Conservation (phyloP, 2,797 vertebrate genomes). For the Galago senegalensis region DNA sequence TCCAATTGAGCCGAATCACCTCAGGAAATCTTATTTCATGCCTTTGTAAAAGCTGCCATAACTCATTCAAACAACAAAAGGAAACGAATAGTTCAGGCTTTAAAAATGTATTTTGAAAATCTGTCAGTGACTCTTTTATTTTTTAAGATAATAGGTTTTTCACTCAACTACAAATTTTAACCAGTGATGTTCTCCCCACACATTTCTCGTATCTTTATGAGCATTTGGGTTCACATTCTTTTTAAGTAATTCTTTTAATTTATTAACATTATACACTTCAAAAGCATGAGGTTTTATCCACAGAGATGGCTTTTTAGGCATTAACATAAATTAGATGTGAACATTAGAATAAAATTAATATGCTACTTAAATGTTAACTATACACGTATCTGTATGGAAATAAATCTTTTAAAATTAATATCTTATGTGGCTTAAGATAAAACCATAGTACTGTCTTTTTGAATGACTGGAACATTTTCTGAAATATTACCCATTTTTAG, state of each 20-base stretch:
- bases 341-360: slow-evolving; percentile 80
- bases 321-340: slow-evolving; percentile 79
- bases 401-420: not conserved
- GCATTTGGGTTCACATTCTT: slow-evolving; percentile 57
- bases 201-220: slow-evolving; percentile 77
- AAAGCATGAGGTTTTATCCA: slow-evolving; percentile 75
- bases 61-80: slow-evolving; percentile 79
- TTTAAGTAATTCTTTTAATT: slow-evolving; percentile 78
- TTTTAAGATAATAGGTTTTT: slow-evolving; percentile 80
- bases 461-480: slow-evolving; percentile 4
- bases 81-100: slow-evolving; percentile 82
- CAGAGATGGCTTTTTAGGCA: slow-evolving; percentile 72
- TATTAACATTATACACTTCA: slow-evolving; percentile 71
- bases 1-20: slow-evolving; percentile 64
- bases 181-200: slow-evolving; percentile 57
- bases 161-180: slow-evolving; percentile 74
- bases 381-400: not conserved
- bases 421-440: slow-evolving; percentile 22
- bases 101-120: slow-evolving; percentile 77
- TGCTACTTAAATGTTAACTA: slow-evolving; percentile 73
- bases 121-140: slow-evolving; percentile 58
- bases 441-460: not conserved
- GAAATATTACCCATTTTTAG: slow-evolving; percentile 32
- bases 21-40: slow-evolving; percentile 78
- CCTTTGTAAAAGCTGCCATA: slow-evolving; percentile 59